Percentiles rank a stretch among this genome's conserved stretches.
Evolutionary conservation across 2,797 vertebrate species (phyloP).

Genomic region (Lepilemur ruficaudatus): DNA sequence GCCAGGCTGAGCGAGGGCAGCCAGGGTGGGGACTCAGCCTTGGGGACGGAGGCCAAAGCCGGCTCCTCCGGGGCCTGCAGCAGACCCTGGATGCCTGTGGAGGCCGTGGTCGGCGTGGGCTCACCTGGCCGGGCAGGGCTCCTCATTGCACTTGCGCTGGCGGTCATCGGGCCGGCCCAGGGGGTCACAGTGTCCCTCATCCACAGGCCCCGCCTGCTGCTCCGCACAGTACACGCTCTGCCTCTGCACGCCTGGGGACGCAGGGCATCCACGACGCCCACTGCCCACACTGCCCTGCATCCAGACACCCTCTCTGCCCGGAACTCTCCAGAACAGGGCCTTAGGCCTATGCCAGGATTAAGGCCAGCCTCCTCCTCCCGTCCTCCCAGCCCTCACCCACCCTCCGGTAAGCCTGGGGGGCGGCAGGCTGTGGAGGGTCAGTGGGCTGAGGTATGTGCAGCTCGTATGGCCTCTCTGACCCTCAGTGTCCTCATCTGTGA

Average conservation of each 20-base stretch:
- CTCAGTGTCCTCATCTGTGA: neutral
- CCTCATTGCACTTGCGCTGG: conserved; percentile 89
- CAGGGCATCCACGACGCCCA: neutral
- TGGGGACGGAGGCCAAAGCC: neutral
- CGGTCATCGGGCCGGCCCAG: conserved; percentile 89
- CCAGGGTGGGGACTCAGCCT: neutral
- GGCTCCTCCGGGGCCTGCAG: neutral
- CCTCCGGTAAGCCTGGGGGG: neutral
- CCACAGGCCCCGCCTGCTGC: conserved; percentile 89
- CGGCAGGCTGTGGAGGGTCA: neutral
- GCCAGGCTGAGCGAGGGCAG: neutral
- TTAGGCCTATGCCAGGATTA: neutral
- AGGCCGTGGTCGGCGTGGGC: conserved; percentile 8
- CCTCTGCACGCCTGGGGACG: conserved; percentile 89
- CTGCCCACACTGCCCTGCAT: neutral
- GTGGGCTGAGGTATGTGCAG: neutral
- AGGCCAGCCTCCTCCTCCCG: neutral
- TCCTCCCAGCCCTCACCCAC: neutral
- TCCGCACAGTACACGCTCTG: conserved; percentile 92
- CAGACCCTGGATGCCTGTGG: too few relatives aligned
- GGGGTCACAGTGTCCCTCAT: conserved; percentile 89
- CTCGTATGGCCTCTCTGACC: neutral
- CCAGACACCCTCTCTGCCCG: neutral
- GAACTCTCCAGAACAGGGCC: neutral
- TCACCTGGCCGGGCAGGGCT: conserved; percentile 93